Conservation (phyloP, 2,113 vertebrate species). For the Phaethon lepturus region DNA sequence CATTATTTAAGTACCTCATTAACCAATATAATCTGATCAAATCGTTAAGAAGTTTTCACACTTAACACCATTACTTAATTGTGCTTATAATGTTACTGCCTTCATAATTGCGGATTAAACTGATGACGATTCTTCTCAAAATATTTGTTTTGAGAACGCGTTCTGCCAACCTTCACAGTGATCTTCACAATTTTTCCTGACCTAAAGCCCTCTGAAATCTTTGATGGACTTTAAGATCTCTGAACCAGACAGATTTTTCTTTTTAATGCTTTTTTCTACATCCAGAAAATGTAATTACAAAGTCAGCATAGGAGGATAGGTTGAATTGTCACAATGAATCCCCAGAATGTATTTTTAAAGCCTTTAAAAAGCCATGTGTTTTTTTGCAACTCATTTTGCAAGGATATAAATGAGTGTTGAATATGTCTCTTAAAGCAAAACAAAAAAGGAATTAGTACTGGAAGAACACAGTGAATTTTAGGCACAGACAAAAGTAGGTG, state of each 20-base stretch:
- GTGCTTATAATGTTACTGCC: background rate
- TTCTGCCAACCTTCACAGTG: background rate
- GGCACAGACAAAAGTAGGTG: background rate
- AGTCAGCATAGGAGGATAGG: background rate
- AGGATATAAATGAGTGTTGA: background rate
- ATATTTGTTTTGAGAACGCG: background rate
- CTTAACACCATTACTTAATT: background rate
- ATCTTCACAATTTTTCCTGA: background rate
- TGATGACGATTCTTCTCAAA: background rate
- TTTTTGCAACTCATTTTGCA: background rate
- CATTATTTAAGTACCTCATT: background rate
- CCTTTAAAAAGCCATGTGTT: background rate
- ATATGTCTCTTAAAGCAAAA: background rate
- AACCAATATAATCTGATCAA: background rate
- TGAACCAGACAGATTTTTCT: background rate
- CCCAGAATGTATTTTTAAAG: background rate
- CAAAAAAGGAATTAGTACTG: background rate
- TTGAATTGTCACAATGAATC: background rate
- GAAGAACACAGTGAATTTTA: background rate
- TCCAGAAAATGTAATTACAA: background rate
- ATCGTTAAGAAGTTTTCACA: background rate
- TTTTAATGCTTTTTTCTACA: background rate
- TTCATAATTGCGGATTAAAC: background rate
- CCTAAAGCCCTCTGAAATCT: background rate
- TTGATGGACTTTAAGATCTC: background rate